Conservation (phyloP, 2,888 invertebrate genomes). For the Pristionchus arcanus region DNA sequence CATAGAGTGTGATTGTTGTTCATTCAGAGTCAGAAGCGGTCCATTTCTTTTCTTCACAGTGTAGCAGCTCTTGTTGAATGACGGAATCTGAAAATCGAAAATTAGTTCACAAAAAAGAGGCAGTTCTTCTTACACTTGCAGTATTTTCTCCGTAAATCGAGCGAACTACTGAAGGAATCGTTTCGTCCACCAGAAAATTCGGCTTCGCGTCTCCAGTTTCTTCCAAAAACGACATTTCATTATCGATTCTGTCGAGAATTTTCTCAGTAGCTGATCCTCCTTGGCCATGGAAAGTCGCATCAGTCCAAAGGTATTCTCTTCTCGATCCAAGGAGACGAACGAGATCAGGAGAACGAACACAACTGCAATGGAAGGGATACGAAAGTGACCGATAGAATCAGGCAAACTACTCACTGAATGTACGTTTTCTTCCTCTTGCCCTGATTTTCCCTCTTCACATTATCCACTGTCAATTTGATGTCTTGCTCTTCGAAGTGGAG, state of each 20-base stretch:
- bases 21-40: background rate
- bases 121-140: background rate
- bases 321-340: background rate
- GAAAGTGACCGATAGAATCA: background rate
- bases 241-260: background rate
- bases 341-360: background rate
- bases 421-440: background rate
- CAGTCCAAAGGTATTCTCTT: background rate
- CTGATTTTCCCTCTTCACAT: background rate
- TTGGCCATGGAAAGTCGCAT: background rate
- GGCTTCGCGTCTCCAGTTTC: background rate
- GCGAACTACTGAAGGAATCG: background rate
- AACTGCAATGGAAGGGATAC: background rate
- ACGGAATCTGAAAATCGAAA: background rate
- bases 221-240: background rate
- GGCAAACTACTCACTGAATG: constrained; percentile 1
- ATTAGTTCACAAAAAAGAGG: background rate
- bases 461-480: background rate
- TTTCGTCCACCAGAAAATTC: background rate
- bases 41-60: background rate
- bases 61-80: background rate
- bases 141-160: background rate
- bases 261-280: constrained; percentile 18
- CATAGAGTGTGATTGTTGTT: background rate
- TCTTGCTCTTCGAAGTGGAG: constrained; percentile 14